Conservation (phyloP, 2,888 invertebrate species). For the Cerceris rybyensis region DNA sequence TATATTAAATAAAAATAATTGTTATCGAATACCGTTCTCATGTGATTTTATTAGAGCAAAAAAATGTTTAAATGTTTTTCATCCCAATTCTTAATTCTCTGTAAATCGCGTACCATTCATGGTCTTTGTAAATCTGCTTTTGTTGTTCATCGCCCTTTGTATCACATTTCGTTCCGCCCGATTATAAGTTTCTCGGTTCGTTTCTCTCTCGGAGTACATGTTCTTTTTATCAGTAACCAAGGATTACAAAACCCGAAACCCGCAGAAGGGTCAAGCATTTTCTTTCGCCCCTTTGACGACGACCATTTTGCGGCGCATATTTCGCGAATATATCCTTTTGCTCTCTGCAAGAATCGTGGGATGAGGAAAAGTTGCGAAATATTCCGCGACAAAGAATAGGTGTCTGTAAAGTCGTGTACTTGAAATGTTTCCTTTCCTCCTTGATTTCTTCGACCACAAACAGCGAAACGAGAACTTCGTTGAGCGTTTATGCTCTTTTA, state of each 20-base stretch:
- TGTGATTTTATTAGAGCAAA: too few species aligned
- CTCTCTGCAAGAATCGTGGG: conserved; percentile 21
- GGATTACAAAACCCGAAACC: conserved; percentile 32
- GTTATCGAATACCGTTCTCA: too few species aligned
- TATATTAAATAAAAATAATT: too few species aligned
- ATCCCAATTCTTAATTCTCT: too few species aligned
- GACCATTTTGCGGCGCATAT: conserved; percentile 35
- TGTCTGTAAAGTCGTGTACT: conserved; percentile 29
- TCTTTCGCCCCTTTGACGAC: conserved; percentile 36
- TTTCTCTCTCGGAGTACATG: background rate
- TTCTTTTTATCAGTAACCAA: background rate
- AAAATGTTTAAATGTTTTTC: too few species aligned
- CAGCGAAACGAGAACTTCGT: conserved; percentile 21
- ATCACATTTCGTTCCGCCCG: too few species aligned
- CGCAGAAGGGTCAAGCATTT: conserved; percentile 23
- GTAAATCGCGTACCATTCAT: too few species aligned
- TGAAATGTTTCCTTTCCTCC: conserved; percentile 26
- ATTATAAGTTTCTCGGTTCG: too few species aligned
- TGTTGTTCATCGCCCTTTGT: too few species aligned
- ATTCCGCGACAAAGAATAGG: conserved; percentile 48
- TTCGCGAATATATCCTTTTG: conserved; percentile 21
- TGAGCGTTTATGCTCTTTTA: conserved; percentile 20
- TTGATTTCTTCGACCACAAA: conserved; percentile 19
- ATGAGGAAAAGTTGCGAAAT: conserved; percentile 42
- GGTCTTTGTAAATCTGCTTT: too few species aligned